Evolutionary conservation across 37 sponge, comb jelly and placozoan species (phyloP).

Genomic region (Mnemiopsis leidyi): DNA sequence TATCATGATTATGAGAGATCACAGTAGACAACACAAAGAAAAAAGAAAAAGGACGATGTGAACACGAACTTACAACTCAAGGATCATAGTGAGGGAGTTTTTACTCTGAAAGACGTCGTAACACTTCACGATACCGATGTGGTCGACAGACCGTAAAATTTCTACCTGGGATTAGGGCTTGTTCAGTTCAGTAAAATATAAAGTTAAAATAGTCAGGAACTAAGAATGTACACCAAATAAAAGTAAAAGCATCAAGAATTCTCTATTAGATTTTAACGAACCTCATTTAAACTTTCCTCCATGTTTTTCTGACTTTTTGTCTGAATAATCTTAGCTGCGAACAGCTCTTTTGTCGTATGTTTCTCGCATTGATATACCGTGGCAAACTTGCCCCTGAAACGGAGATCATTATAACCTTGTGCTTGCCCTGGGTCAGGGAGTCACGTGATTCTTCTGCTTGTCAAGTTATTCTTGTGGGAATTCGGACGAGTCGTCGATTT

Average conservation of each 20-base stretch:
- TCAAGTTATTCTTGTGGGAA: too few species aligned
- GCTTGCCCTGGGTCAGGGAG: too few species aligned
- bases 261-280: too few species aligned
- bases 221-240: too few species aligned
- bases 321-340: conserved; percentile 56
- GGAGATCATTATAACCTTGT: too few species aligned
- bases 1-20: too few species aligned
- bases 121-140: conserved; percentile 51
- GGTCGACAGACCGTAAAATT: conserved; percentile 1
- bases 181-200: too few species aligned
- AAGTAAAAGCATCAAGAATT: too few species aligned
- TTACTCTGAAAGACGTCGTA: conserved; percentile 62
- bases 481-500: too few species aligned
- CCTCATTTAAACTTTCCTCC: conserved; percentile 63
- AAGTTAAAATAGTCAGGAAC: too few species aligned
- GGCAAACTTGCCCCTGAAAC: conserved; percentile 42
- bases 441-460: too few species aligned
- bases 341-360: conserved; percentile 21
- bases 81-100: conserved; percentile 43
- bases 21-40: too few species aligned
- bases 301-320: conserved; percentile 59
- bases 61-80: conserved; percentile 25
- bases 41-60: not conserved
- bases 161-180: not conserved
- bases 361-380: conserved; percentile 60